Evolutionary conservation across 2,888 invertebrate species (phyloP).

Genomic region (Agrotis exclamationis): DNA sequence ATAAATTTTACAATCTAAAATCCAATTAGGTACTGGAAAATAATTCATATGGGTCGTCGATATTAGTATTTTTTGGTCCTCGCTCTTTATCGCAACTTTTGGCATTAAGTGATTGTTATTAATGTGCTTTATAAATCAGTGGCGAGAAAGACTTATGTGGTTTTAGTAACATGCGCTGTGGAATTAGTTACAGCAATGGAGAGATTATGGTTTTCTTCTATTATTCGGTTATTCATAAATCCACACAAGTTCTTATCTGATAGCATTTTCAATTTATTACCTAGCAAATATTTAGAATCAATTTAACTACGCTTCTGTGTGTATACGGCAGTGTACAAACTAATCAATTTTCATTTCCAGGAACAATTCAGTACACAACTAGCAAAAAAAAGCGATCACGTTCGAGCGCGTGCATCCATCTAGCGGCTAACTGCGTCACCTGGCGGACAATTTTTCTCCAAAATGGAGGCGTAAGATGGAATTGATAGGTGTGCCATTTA

Average conservation of each 20-base stretch:
- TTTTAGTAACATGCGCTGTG: slow-evolving; percentile 10
- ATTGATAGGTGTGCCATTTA: slow-evolving; percentile 73
- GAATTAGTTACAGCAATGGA: background rate
- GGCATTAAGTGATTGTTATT: slow-evolving; percentile 51
- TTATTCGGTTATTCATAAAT: background rate
- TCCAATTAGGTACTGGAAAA: slow-evolving; percentile 55
- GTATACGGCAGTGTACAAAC: background rate
- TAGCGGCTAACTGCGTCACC: slow-evolving; percentile 54
- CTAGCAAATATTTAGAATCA: slow-evolving; percentile 5
- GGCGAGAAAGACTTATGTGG: background rate
- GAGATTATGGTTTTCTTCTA: background rate
- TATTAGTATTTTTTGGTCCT: slow-evolving; percentile 43
- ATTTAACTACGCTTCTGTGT: slow-evolving; percentile 2
- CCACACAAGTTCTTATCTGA: background rate
- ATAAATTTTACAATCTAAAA: slow-evolving; percentile 56
- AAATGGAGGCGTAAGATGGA: slow-evolving; percentile 72
- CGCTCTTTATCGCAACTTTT: slow-evolving; percentile 28
- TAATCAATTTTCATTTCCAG: slow-evolving; percentile 41
- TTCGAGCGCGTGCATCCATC: slow-evolving; percentile 52
- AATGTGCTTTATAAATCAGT: slow-evolving; percentile 41
- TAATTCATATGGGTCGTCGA: slow-evolving; percentile 45
- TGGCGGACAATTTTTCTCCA: slow-evolving; percentile 66
- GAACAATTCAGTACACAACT: slow-evolving; percentile 33
- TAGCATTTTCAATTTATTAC: background rate
- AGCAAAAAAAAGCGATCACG: slow-evolving; percentile 44